These are phyloP conservation scores for Lordiphosa mommai DNA, from an alignment of 1,140 invertebrate genomes.

Conservation along the genomic window DNA sequence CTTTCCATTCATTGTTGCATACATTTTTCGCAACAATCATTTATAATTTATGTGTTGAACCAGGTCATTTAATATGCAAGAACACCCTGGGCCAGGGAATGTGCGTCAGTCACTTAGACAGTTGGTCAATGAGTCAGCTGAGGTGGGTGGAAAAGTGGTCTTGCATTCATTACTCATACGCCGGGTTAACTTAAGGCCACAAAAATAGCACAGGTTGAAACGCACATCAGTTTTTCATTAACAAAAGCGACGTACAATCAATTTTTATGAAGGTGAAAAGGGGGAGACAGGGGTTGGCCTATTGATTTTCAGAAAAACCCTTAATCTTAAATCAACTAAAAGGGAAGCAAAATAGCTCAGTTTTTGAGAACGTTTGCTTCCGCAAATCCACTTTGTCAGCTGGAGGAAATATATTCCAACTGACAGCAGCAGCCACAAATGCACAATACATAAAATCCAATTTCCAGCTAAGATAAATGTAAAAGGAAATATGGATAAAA, in stretches of 20 bases:
- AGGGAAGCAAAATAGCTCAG: too few species aligned
- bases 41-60: conserved; percentile 49
- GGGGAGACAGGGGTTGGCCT: conserved; percentile 17
- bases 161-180: conserved; percentile 50
- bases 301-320: conserved; percentile 38
- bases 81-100: conserved; percentile 13
- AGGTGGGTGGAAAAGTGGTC: neutral
- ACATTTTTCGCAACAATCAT: conserved; percentile 29
- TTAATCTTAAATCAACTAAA: too few species aligned
- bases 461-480: conserved; percentile 20
- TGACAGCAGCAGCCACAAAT: conserved; percentile 17
- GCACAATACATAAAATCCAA: conserved; percentile 55
- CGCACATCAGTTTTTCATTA: conserved; percentile 56
- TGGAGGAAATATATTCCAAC: conserved; percentile 41
- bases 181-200: conserved; percentile 18
- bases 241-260: conserved; percentile 25
- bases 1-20: neutral
- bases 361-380: too few species aligned
- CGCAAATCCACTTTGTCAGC: neutral
- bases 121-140: conserved; percentile 6
- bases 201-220: conserved; percentile 16
- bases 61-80: conserved; percentile 56
- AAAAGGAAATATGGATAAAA: conserved; percentile 1
- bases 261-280: neutral
- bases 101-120: neutral